Base-by-base conservation (phyloP, 1,140 invertebrate species). In the Diuraphis noxia region DNA sequence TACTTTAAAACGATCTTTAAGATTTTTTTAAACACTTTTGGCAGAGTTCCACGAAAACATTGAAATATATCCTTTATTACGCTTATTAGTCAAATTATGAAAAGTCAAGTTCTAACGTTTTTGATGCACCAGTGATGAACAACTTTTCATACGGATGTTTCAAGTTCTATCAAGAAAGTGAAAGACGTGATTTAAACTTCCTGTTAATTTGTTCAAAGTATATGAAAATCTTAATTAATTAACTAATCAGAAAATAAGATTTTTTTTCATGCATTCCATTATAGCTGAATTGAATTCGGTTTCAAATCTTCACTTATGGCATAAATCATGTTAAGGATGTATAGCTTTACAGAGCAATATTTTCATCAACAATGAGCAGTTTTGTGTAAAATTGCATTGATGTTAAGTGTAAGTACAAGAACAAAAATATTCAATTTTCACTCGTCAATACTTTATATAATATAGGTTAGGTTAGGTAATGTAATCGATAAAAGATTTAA, bases 41-140 rank as follows among this genome's bases (percentile, higher is more conserved):
- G 86, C 86, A 40, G 36, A 17, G 25, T 88, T 52, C 86, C 49
- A 88, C 0, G 34, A 19, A 49, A 19, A 52, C 23, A 86, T 23
- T 25, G 36, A 52, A 86, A 86, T 63, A 88, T 63, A 63, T 63
- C 86, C 36, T 63, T 40, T 40, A 56, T 88, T 88, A 79, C 77
- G 77, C 63, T 91, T 91, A 91, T 91, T 91, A 91, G 89, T 82
- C 89, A 82, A 91, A 91, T 91, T 91, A 91, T 30, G 43, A 91
- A 91, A 82, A 82, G 43, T 81, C 13, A 9, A 52, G 77, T 91
- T 87, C 36, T 49, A 87, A 87, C 85, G 85, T 52, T 87, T 87
- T 40, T 21, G 82, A 36, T n/a, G 46, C 6, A 46, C 34, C 41
- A 6, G 46, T 17, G 43, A 87, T 36, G 46, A 87, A 87, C 46